These are phyloP conservation scores for Podiceps cristatus DNA, from an alignment of 2,113 vertebrate species.

Conservation along the genomic window DNA sequence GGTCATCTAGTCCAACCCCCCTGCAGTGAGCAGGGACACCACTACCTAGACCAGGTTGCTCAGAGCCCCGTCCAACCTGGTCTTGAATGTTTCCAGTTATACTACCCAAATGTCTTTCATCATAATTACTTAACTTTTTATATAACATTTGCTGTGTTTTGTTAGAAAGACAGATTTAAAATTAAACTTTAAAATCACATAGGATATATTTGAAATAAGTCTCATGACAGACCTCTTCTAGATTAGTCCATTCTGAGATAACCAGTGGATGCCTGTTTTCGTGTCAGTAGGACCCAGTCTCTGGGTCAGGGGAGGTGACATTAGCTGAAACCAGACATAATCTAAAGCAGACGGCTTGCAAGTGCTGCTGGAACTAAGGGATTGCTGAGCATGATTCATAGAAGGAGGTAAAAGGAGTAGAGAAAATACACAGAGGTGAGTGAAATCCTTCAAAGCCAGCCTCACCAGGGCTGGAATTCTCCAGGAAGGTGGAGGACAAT, in stretches of 20 bases:
- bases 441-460: not conserved
- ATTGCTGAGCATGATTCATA: not conserved
- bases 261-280: not conserved
- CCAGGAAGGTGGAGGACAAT: not conserved
- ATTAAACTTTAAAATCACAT: not conserved
- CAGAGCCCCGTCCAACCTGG: no score
- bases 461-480: not conserved
- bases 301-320: not conserved
- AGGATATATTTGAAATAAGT: not conserved
- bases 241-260: not conserved
- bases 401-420: not conserved
- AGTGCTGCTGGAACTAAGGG: not conserved
- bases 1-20: no score
- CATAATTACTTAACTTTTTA: not conserved
- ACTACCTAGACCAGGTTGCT: no score
- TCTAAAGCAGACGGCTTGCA: not conserved
- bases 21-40: no score
- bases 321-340: not conserved
- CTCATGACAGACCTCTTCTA: not conserved
- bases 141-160: not conserved
- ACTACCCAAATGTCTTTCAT: not conserved
- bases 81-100: no score
- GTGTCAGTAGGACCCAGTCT: not conserved
- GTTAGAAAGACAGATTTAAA: not conserved
- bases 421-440: not conserved